Evolutionary conservation across 2,797 vertebrate species (phyloP), one percentile per base, ranked within the genome.

Genomic region (Sebastes iracundus): DNA sequence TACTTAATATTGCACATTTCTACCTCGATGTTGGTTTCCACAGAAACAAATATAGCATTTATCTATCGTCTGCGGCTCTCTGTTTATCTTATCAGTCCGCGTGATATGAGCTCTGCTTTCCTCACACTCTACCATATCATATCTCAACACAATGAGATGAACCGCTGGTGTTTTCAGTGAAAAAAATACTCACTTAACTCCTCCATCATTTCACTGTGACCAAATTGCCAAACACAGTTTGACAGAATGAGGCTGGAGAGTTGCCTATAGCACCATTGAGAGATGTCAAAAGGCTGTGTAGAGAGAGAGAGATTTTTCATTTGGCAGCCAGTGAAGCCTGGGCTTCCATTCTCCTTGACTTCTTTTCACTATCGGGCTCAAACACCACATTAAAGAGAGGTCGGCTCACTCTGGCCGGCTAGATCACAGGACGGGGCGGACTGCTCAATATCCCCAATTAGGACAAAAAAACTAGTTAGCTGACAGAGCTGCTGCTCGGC

Each of bases 191-290:
- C 42, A 65, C 60, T 84, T 74, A 68, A 80, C 66, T 83, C 72
- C 76, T 82, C 70, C 72, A 80, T 88, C 79, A 86, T 83, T 80
- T 83, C 68, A 81, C 73, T 84, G 64, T 85, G 75, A 89, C 88
- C 83, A 92, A 88, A 90, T 82, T 82, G 79, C 79, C 80, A 85
- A 87, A 87, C n/a, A 10, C 18, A 70, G 68, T 87, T 80, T 92
- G 86, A 92, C 82, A 90, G 79, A 92, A 85, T 87, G 89, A 89
- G 89, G 88, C 78, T 83, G 80, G 80, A 83, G 75, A 83, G 68
- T 86, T 87, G 67, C 87, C 84, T 75, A 73, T 76, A 85, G 90
- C 86, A 25, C 71, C 72, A 84, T 64, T 71, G 79, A 88, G 85
- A 70, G 66, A 82, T 87, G 75, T 88, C 88, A 82, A 71, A 87